Conservation (phyloP, 1,140 invertebrate species). For the Euwallacea fornicatus region DNA sequence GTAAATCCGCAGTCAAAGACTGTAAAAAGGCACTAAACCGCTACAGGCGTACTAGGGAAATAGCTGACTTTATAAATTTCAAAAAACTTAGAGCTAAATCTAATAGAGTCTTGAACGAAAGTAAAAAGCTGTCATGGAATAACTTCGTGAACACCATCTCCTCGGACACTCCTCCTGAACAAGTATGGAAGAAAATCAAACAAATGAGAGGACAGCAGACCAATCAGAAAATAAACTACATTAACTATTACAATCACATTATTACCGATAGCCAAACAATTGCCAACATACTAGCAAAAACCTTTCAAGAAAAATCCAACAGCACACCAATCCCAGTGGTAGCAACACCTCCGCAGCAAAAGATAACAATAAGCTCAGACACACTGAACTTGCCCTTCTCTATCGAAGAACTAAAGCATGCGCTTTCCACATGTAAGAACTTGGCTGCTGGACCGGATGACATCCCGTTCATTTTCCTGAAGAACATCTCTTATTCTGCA, state of each 20-base stretch:
- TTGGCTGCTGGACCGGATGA: conserved; percentile 18
- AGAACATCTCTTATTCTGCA: conserved; percentile 3
- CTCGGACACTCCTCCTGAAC: conserved; percentile 2
- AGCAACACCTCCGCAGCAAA: not conserved
- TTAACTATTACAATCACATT: conserved; percentile 9
- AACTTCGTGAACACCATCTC: conserved; percentile 5
- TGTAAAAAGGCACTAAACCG: conserved; percentile 25
- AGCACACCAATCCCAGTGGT: conserved; percentile 5
- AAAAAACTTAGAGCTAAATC: conserved; percentile 26
- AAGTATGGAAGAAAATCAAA: conserved; percentile 23
- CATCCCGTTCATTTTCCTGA: conserved; percentile 20
- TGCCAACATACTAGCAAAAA: conserved; percentile 11
- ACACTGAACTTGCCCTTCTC: conserved; percentile 16
- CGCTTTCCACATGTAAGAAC: conserved; percentile 8
- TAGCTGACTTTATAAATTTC: conserved; percentile 19
- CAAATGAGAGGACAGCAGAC: conserved; percentile 15
- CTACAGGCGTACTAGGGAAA: conserved; percentile 10
- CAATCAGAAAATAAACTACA: conserved; percentile 5
- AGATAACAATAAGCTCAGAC: not conserved
- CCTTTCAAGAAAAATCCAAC: conserved; percentile 18
- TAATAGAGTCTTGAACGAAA: conserved; percentile 22
- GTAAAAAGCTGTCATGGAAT: conserved; percentile 21
- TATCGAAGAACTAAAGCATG: conserved; percentile 17
- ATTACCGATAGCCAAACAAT: conserved; percentile 16
- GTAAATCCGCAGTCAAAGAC: conserved; percentile 15